Base-by-base conservation (phyloP, 2,888 invertebrate genomes). In the Hanleya hanleyi region DNA sequence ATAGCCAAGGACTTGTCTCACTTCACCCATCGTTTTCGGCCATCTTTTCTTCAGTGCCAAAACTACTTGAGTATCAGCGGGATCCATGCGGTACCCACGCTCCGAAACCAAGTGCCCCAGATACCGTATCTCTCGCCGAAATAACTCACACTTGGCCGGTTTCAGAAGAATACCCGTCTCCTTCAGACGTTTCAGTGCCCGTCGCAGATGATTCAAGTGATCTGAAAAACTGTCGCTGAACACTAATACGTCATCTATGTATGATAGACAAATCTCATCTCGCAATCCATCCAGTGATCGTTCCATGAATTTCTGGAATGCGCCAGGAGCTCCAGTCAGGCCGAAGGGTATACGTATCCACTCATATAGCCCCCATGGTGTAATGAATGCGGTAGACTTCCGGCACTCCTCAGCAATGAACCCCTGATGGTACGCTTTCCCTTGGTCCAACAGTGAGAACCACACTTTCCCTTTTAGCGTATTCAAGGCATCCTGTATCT, bases 351-450 rank as follows among this genome's bases (percentile, higher is more conserved):
- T 75, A n/a, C 73, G 29, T n/a, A 38, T 15, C 79, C 77, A 79
- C 61, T 76, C 77, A 72, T 66, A 73, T 1, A 78, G 65, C 22
- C 76, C 76, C 70, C 75, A 76, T 15, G 78, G 77, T n/a, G 77
- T 78, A 2, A 72, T 50, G 67, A 79, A 80, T 12, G 77, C 77
- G 15, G 80, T 79, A 5, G 41, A 69, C 1, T 38, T 70, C 41
- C 64, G 41, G 37, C 69, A 74, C 15, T 73, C 70, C 38, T 73
- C 71, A 15, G 68, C 50, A 12, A 80, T 67, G 29, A 80, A 74
- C 1, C 78, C 78, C 57, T 80, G 77, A 62, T 78, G 78, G n/a
- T 80, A 78, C 1, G 78, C 77, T 49, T 79, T 77, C 1, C 77
- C 70, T 26, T 80, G 77, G 38, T 80, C 77, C 35, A 80, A 49